Evolutionary conservation across 2,888 invertebrate species (phyloP).

Genomic region (Cistogaster globosa): DNA sequence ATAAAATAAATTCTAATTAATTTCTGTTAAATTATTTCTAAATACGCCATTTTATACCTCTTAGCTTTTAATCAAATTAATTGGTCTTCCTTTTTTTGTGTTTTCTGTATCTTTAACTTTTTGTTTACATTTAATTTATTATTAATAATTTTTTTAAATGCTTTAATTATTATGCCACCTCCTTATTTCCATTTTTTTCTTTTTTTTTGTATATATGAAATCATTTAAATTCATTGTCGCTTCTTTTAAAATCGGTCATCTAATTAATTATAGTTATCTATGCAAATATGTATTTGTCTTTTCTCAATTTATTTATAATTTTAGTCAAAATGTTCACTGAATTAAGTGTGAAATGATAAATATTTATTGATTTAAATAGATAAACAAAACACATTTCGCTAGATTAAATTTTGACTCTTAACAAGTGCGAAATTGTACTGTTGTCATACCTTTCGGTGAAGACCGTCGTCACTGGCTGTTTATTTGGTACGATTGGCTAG

Average conservation of each 20-base stretch:
- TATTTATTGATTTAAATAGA: constrained; percentile 57
- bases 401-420: constrained; percentile 45
- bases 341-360: constrained; percentile 67
- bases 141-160: constrained; percentile 49
- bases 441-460: too few species aligned
- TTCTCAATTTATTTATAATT: constrained; percentile 36
- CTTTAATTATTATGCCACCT: constrained; percentile 45
- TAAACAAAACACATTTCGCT: neutral
- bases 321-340: constrained; percentile 45
- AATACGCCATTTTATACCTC: constrained; percentile 12
- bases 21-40: neutral
- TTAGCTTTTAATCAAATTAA: neutral
- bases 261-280: constrained; percentile 64
- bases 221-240: constrained; percentile 38
- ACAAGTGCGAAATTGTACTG: constrained; percentile 59
- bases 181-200: neutral
- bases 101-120: constrained; percentile 25
- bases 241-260: constrained; percentile 35
- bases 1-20: constrained; percentile 19
- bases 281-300: constrained; percentile 53
- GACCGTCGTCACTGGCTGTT: too few species aligned
- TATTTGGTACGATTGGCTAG: too few species aligned
- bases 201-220: constrained; percentile 3
- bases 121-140: constrained; percentile 30
- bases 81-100: constrained; percentile 14